phyloP scores from a whole-genome alignment of 92 coral and sea anemone species.

The Ricordea florida region DNA sequence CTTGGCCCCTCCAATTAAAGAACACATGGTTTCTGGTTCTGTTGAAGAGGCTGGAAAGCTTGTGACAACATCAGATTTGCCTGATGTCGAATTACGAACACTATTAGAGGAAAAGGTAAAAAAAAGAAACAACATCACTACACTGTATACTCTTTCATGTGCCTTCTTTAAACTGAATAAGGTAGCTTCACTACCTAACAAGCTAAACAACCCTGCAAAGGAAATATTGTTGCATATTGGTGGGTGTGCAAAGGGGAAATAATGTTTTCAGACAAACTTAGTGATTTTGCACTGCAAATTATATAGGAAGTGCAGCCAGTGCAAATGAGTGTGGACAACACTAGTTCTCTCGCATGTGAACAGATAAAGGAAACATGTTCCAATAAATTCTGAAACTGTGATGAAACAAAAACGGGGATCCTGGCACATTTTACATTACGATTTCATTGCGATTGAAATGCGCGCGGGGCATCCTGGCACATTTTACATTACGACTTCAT shows the following conservation, averaged over 20 bases:
- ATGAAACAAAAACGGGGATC: too few species aligned
- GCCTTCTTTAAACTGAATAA: conserved; percentile 7
- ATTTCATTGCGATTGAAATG: too few species aligned
- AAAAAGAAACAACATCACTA: background rate
- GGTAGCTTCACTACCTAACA: conserved; percentile 9
- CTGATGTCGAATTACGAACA: conserved; percentile 22
- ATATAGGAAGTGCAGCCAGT: conserved; percentile 27
- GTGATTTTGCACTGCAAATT: background rate
- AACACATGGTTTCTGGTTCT: conserved; percentile 36
- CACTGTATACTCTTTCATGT: background rate
- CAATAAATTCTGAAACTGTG: too few species aligned
- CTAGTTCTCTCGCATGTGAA: background rate
- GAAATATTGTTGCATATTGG: conserved; percentile 1
- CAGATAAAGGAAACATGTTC: background rate
- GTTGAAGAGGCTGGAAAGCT: conserved; percentile 42
- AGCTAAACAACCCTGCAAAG: conserved; percentile 1
- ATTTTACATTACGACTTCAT: too few species aligned
- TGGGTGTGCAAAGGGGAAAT: background rate
- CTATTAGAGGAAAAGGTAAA: conserved; percentile 46
- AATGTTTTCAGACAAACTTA: conserved; percentile 10
- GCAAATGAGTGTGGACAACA: background rate
- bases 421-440: too few species aligned
- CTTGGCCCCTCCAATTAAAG: conserved; percentile 41
- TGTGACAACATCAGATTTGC: conserved; percentile 37
- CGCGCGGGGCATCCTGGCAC: too few species aligned